phyloP scores from a whole-genome alignment of 2,888 invertebrate genomes.

The Pedicia rivosa region DNA sequence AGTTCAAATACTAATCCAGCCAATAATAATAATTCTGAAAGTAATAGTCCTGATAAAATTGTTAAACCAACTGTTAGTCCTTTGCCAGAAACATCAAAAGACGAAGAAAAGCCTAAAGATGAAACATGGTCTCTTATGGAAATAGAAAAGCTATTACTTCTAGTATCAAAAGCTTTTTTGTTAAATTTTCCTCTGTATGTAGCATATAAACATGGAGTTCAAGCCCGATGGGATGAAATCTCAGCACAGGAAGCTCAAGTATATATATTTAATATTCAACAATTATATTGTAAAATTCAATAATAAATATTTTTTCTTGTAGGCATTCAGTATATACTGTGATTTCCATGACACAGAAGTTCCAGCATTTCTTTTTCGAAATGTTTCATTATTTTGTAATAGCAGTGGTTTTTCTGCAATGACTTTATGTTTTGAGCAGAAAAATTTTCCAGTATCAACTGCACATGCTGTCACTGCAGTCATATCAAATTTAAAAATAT shows the following conservation, averaged over 20 bases:
- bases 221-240: constrained; percentile 65
- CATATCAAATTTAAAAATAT: constrained; percentile 81
- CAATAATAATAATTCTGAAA: constrained; percentile 8
- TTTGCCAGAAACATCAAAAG: background rate
- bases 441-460: constrained; percentile 64
- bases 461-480: constrained; percentile 86
- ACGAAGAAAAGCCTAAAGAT: constrained; percentile 23
- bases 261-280: background rate
- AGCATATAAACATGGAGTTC: constrained; percentile 71
- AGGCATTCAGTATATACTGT: constrained; percentile 62
- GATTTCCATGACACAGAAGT: constrained; percentile 89
- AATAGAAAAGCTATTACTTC: constrained; percentile 73
- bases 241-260: constrained; percentile 60
- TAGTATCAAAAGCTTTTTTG: constrained; percentile 76
- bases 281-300: no score
- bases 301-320: constrained; percentile 23
- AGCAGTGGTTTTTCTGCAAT: constrained; percentile 77
- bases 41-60: constrained; percentile 16
- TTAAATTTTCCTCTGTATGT: constrained; percentile 80
- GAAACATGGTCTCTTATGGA: constrained; percentile 62
- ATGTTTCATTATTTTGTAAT: constrained; percentile 89
- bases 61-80: constrained; percentile 6
- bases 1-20: constrained; percentile 28
- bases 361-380: constrained; percentile 74
- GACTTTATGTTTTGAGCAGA: constrained; percentile 72